Evolutionary conservation across 2,113 vertebrate species (phyloP), one percentile per base, ranked within the genome.

Genomic region (Procavia capensis): DNA sequence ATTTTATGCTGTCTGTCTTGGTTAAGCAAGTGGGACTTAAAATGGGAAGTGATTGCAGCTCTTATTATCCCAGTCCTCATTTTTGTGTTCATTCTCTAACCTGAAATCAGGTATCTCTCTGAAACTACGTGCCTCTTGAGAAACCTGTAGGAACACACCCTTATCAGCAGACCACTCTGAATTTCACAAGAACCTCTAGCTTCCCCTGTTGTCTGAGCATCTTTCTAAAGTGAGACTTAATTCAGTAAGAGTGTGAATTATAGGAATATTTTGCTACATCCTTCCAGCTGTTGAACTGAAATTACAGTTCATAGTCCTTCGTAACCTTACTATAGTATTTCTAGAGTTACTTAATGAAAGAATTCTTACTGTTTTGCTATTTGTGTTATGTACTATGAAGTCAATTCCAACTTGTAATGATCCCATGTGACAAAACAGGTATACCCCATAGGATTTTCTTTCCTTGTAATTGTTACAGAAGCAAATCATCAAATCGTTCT

Each of bases 111-210:
- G 6, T 90, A 39, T 82, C 57, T 72, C 31, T 90, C 84, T 87
- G 29, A 94, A 94, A 80, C 45, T 47, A 89, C 34, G 22, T 78
- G 45, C 29, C 13, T 94, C 36, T 90, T 95, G 34, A 89, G 41
- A 94, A 80, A n/a, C 27, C 78, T 85, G 24, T 45, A 85, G n/a
- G 9, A 90, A 19, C 22, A 36, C 43, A 57, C 61, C 41, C 39
- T 84, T 79, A 45, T 80, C 31, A 81, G 81, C 90, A 24, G 24
- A 94, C 70, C 63, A 41, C 80, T 95, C 85, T 75, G 54, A 20
- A 80, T 88, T 90, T 96, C 87, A 63, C 22, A 91, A 61, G 20
- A 89, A 85, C 36, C 47, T 92, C 39, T 74, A 81, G 34, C 19
- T 90, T 90, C 39, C 36, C 7, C 63, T 84, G 3, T 68, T 68